Base-by-base conservation (phyloP, 1,140 invertebrate species). In the Drosophila cardini region DNA sequence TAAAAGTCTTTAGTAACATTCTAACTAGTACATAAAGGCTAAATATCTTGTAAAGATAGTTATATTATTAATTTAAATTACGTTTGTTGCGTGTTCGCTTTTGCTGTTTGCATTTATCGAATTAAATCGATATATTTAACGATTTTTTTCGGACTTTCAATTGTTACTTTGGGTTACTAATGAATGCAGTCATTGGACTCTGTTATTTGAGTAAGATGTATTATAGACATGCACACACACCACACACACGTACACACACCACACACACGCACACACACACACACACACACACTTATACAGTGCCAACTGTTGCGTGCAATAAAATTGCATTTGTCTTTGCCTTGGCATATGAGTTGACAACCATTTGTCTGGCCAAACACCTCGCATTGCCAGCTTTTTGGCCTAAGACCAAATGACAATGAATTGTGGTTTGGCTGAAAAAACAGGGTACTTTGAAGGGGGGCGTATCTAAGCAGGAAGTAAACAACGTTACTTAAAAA, bases 311-410 rank as follows among this genome's bases (percentile, higher is more conserved):
- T 13, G 34, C 42, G 30, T 40, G 73, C 52, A 53, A 53, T 64
- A 62, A 46, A 55, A 61, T 74, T 73, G 69, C 79, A 71, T 55
- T 78, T 80, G 69, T 68, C 63, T 75, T 57, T 63, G 76, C 53
- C 72, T 79, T 79, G 77, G 72, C 77, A 62, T 65, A 57, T 30
- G 45, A 71, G 40, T 52, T 82, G 80, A 79, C 80, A 77, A 63
- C 57, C 72, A 83, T 83, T 83, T 83, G 80, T 83, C 80, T 72
- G 58, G 52, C 53, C 48, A 43, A 58, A 83, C 80, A 79, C 80
- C 80, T 72, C 32, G 69, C 52, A 60, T 46, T 68, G 74, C 77
- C 78, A 69, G 53, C 62, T 36, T 40, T 26, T 13, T 38, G 55
- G 34, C 61, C 68, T 43, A 76, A 34, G 45, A 7, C 38, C 38